Evolutionary conservation across 2,888 invertebrate genomes (phyloP), one percentile per base, ranked within the genome.

Genomic region (Folsomia candida): DNA sequence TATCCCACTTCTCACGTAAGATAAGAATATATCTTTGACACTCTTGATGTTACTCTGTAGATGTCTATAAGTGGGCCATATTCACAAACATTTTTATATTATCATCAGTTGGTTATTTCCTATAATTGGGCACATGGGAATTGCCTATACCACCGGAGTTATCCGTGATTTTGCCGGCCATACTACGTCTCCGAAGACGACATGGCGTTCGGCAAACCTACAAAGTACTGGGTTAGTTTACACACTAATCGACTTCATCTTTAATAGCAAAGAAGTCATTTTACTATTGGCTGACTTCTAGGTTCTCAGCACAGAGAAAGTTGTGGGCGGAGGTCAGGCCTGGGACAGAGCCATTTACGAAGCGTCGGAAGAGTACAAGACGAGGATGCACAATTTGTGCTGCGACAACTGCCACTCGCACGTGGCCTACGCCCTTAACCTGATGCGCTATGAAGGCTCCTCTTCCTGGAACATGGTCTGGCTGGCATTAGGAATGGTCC

Each of bases 341-440:
- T 99, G 94, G 93, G 97, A 99, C 82, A 86, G 89, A 72, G 91
- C 89, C 0, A 91, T 99, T 0, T 85, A 89, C 1, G 93, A 96
- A 83, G 96, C 99, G 1, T 97, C 97, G 0, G 94, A 96, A 72
- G 90, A 93, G 76, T 99, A 99, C 82, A 93, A 94, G 82, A 90
- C 89, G 51, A 87, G 94, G 83, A 94, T 93, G 90, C 99, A 99
- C 82, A 97, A 97, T 83, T 85, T 99, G 73, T 91, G 89, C 82
- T 97, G 94, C 83, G 98, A 99, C 84, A 97, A 99, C 84, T 99
- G 99, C 81, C 98, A 99, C 83, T 97, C 97, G 0, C 97, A 98
- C 84, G 97, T 97, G 29, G 97, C 97, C 0, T 90, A 89, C 73
- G 96, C 98, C 0, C 85, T 99, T 26, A 92, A 93, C 83, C 85